These are phyloP conservation scores for Sinocyclocheilus rhinocerous DNA, from an alignment of 2,113 vertebrate species.

Conservation along the genomic window DNA sequence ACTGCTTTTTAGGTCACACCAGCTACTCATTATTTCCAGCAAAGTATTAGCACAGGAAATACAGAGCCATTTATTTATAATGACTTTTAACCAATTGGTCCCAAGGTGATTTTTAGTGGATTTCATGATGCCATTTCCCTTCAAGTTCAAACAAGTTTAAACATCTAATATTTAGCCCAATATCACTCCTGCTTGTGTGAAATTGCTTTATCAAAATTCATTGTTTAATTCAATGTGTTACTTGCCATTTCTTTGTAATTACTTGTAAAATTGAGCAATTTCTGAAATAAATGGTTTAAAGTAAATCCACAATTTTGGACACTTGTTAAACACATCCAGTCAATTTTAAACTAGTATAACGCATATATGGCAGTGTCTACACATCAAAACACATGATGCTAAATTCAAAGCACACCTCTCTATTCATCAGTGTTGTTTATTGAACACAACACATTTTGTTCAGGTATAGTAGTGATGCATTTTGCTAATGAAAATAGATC, in stretches of 20 bases:
- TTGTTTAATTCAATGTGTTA: neutral
- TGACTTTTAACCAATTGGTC: slow-evolving; percentile 1
- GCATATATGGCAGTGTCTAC: neutral
- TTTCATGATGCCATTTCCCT: neutral
- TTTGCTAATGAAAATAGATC: slow-evolving; percentile 28
- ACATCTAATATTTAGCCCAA: neutral
- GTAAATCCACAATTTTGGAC: neutral
- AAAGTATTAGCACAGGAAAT: slow-evolving; percentile 1
- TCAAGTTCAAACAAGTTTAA: neutral
- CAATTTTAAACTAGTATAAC: too few relatives aligned
- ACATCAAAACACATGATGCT: neutral
- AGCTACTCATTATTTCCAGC: neutral
- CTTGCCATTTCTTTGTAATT: neutral
- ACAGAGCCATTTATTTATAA: neutral
- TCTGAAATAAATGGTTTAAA: neutral
- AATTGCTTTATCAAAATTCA: neutral
- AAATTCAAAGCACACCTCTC: neutral
- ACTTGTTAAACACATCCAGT: neutral
- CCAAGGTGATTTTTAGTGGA: slow-evolving; percentile 20
- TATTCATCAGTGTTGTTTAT: neutral
- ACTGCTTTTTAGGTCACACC: neutral
- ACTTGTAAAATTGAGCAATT: neutral
- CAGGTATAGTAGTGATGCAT: slow-evolving; percentile 1
- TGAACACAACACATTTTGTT: neutral
- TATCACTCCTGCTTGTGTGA: neutral